Evolutionary conservation across 2,113 vertebrate genomes (phyloP).

Genomic region (Clarias macrocephalus): DNA sequence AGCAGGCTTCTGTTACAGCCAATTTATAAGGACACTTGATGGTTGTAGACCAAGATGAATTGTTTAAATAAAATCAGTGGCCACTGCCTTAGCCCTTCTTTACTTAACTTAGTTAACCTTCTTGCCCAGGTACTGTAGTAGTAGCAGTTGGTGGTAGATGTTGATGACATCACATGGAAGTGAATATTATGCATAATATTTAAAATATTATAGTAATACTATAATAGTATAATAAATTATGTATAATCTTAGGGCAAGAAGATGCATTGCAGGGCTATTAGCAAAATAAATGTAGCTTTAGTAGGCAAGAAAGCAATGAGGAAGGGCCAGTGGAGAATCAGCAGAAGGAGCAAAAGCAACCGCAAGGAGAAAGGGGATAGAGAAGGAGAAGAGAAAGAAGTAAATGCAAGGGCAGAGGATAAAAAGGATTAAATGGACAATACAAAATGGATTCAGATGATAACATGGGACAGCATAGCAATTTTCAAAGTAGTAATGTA

Average conservation of each 20-base stretch:
- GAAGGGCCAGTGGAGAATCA: constrained; percentile 5
- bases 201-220: no score
- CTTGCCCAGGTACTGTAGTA: not conserved
- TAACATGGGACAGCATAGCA: no score
- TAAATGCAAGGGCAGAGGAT: not conserved
- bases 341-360: constrained; percentile 18
- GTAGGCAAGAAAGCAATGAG: constrained; percentile 20
- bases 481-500: no score
- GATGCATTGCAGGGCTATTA: not conserved
- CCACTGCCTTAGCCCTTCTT: not conserved
- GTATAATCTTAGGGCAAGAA: not conserved
- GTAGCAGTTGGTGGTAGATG: not conserved
- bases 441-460: not conserved
- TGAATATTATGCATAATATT: not conserved
- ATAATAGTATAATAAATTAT: not conserved
- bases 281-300: not conserved
- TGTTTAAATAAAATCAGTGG: not conserved
- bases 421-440: not conserved
- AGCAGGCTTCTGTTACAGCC: not conserved
- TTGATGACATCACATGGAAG: not conserved
- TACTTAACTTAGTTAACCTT: not conserved
- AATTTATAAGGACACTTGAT: not conserved
- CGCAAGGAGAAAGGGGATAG: not conserved
- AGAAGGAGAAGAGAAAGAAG: constrained; percentile 9
- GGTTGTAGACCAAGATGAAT: not conserved